phyloP scores from a whole-genome alignment of 1,140 invertebrate genomes.

The Xylocopa sonorina region DNA sequence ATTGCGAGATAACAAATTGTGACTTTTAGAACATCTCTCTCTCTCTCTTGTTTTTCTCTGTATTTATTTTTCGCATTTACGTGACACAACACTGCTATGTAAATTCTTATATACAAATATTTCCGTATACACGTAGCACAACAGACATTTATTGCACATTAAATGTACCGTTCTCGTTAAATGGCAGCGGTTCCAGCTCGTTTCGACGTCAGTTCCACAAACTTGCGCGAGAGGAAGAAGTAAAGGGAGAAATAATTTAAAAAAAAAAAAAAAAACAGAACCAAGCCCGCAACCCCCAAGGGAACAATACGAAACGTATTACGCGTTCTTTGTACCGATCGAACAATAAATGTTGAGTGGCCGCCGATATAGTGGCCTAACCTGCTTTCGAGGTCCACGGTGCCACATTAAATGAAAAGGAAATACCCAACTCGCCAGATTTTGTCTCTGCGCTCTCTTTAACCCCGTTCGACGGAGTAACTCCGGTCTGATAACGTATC shows the following conservation, averaged over 20 bases:
- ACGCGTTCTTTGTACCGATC: conserved; percentile 29
- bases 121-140: not conserved
- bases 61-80: too few relatives aligned
- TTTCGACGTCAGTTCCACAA: not conserved
- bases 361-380: conserved; percentile 8
- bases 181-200: not conserved
- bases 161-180: not conserved
- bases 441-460: not conserved
- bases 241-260: conserved; percentile 2
- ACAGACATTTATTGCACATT: not conserved
- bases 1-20: too few relatives aligned
- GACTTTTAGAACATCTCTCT: too few relatives aligned
- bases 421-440: not conserved
- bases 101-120: too few relatives aligned
- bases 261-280: too few relatives aligned
- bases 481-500: not conserved
- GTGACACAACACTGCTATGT: too few relatives aligned
- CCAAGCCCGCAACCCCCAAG: not conserved
- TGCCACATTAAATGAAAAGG: conserved; percentile 37
- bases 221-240: too few relatives aligned
- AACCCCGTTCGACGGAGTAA: not conserved
- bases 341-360: conserved; percentile 38
- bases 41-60: too few relatives aligned
- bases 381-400: not conserved
- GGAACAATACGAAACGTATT: conserved; percentile 38